These are phyloP conservation scores for Sterrhoptilus dennistouni DNA, from an alignment of 2,113 vertebrate genomes.

Conservation along the genomic window DNA sequence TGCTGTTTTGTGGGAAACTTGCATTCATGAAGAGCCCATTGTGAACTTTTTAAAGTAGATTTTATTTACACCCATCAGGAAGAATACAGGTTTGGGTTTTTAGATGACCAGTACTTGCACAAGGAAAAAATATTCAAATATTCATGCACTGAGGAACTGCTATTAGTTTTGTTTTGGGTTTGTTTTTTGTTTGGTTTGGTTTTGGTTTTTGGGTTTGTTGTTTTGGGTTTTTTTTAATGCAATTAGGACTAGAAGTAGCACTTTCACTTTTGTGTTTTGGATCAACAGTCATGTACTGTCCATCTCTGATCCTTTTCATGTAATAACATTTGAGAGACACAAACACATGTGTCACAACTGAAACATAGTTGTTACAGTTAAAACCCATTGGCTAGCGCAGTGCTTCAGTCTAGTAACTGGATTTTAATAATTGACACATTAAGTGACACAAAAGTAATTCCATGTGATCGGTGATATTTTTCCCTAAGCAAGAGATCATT, in stretches of 20 bases:
- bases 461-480: slow-evolving; percentile 41
- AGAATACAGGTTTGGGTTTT: slow-evolving; percentile 69
- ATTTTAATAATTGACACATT: slow-evolving; percentile 56
- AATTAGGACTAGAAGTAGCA: slow-evolving; percentile 79
- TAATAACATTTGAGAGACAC: slow-evolving; percentile 60
- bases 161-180: slow-evolving; percentile 66
- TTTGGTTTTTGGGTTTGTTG: neutral
- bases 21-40: slow-evolving; percentile 84
- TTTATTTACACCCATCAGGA: slow-evolving; percentile 72
- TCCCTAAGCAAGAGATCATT: slow-evolving; percentile 61
- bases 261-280: slow-evolving; percentile 78
- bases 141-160: slow-evolving; percentile 79
- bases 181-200: slow-evolving; percentile 31
- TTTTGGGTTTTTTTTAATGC: neutral
- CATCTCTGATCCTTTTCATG: slow-evolving; percentile 56
- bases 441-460: slow-evolving; percentile 63
- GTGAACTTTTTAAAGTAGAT: slow-evolving; percentile 75
- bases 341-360: slow-evolving; percentile 39
- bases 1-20: slow-evolving; percentile 89
- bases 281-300: slow-evolving; percentile 67
- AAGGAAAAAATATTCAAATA: slow-evolving; percentile 74
- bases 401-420: slow-evolving; percentile 69
- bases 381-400: slow-evolving; percentile 63
- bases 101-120: slow-evolving; percentile 77
- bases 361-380: slow-evolving; percentile 49